phyloP scores from a whole-genome alignment of 30 jellyfish, hydroid and myxozoan species.

The Aurelia sp. region DNA sequence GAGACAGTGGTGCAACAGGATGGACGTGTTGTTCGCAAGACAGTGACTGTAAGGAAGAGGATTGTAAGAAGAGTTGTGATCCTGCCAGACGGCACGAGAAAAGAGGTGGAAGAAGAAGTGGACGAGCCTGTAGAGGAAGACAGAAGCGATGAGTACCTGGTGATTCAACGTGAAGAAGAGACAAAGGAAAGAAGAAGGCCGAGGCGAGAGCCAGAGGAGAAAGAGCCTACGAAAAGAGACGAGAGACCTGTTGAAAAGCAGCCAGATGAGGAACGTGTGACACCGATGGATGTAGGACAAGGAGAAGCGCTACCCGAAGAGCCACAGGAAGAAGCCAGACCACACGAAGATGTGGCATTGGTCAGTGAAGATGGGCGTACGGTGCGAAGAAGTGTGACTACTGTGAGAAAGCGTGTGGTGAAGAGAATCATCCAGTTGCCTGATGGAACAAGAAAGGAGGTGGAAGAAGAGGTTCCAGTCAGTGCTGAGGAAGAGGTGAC shows the following conservation, averaged over 20 bases:
- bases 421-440: slow-evolving; percentile 72
- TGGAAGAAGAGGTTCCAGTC: slow-evolving; percentile 72
- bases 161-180: slow-evolving; percentile 50
- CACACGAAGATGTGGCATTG: background rate
- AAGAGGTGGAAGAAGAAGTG: slow-evolving; percentile 54
- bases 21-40: slow-evolving; percentile 65
- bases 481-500: slow-evolving; percentile 17
- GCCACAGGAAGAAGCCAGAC: slow-evolving; percentile 14
- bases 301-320: background rate
- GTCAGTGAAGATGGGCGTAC: slow-evolving; percentile 58
- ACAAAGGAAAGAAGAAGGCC: slow-evolving; percentile 19
- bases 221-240: slow-evolving; percentile 64
- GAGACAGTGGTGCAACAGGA: slow-evolving; percentile 36
- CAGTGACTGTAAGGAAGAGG: slow-evolving; percentile 7
- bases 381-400: slow-evolving; percentile 50
- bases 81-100: slow-evolving; percentile 22
- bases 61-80: background rate
- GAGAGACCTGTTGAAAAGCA: slow-evolving; percentile 50
- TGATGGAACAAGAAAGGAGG: slow-evolving; percentile 80
- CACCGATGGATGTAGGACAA: slow-evolving; percentile 21
- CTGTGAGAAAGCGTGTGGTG: slow-evolving; percentile 75
- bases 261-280: slow-evolving; percentile 70
- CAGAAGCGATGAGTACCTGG: slow-evolving; percentile 15
- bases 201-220: slow-evolving; percentile 68
- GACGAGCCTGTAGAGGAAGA: slow-evolving; percentile 60